Evolutionary conservation across 1,140 invertebrate species (phyloP), one percentile per base, ranked within the genome.

Genomic region (Chionoecetes opilio): DNA sequence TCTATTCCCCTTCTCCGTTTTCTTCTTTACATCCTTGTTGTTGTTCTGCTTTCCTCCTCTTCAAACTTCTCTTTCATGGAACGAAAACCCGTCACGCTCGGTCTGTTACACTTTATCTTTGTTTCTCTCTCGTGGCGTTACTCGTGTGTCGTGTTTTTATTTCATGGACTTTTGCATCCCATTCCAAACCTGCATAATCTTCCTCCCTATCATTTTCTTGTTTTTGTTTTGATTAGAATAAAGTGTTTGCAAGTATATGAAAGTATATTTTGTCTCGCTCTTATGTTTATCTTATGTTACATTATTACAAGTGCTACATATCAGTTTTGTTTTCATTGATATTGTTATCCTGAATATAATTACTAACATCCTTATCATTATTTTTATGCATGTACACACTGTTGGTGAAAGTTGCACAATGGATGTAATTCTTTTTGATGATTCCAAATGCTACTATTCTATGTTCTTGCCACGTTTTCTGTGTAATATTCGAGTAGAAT

Each of bases 321-420:
- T 84, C 32, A 9, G n/a, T 84, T 31, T 82, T 82, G 26, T 82
- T 21, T 8, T 82, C 21, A 82, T 88, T 37, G 34, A 3, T 34
- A 88, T 34, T 37, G 34, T 88, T 88, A 88, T 88, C 34, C 9
- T 88, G 9, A 88, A 34, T 88, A 88, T 88, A 34, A 88, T 88
- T 88, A 88, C 34, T 88, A 88, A 34, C 37, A 88, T 88, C 37
- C 34, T 37, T 88, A 88, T 88, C 26, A 88, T 37, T 35, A 37
- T 88, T 37, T 26, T 11, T 53, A 17, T 53, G 46, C 46, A 53
- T 53, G 46, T 53, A 11, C 21, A 53, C 21, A 53, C 21, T 53
- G 0, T 53, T 3, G 46, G 46, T 53, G 46, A 41, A 14, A 14
- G 38, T 41, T 41, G 38, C 5, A 53, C 46, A 53, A 17, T 11